These are phyloP conservation scores for Sylvilagus floridanus DNA, from an alignment of 2,797 vertebrate genomes.

Conservation along the genomic window DNA sequence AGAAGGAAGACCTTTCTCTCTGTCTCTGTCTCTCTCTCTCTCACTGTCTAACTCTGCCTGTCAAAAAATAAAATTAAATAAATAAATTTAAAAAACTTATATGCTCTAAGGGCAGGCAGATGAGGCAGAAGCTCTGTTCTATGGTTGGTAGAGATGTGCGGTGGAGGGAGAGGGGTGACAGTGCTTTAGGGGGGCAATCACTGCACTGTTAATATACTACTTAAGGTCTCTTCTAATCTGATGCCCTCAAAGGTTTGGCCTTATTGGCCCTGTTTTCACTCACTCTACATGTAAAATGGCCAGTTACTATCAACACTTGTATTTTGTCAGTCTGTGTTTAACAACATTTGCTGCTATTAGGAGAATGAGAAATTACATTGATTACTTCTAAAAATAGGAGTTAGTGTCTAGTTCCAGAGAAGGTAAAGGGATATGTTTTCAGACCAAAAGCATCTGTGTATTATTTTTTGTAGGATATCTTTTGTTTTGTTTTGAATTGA, in stretches of 20 bases:
- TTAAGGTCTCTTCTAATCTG: not conserved
- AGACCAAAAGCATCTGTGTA: not conserved
- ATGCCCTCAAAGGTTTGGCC: not conserved
- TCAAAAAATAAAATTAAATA: too few relatives aligned
- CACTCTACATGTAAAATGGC: not conserved
- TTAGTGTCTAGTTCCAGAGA: conserved; percentile 18
- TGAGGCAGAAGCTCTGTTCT: not conserved
- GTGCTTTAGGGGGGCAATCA: not conserved
- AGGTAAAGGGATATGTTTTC: not conserved
- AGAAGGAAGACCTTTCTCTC: too few relatives aligned
- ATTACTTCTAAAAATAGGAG: not conserved
- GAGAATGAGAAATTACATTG: not conserved
- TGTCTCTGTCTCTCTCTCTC: too few relatives aligned
- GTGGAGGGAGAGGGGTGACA: not conserved
- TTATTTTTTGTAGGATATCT: not conserved
- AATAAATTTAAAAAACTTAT: too few relatives aligned
- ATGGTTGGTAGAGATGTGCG: too few relatives aligned
- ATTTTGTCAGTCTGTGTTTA: not conserved
- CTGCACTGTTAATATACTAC: not conserved
- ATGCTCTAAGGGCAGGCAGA: not conserved
- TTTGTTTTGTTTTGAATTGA: not conserved
- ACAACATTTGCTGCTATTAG: not conserved
- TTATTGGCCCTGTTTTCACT: not conserved
- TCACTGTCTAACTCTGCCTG: too few relatives aligned
- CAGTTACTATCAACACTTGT: not conserved